These are phyloP conservation scores for Struthio camelus DNA, from an alignment of 2,113 vertebrate species.

Conservation along the genomic window DNA sequence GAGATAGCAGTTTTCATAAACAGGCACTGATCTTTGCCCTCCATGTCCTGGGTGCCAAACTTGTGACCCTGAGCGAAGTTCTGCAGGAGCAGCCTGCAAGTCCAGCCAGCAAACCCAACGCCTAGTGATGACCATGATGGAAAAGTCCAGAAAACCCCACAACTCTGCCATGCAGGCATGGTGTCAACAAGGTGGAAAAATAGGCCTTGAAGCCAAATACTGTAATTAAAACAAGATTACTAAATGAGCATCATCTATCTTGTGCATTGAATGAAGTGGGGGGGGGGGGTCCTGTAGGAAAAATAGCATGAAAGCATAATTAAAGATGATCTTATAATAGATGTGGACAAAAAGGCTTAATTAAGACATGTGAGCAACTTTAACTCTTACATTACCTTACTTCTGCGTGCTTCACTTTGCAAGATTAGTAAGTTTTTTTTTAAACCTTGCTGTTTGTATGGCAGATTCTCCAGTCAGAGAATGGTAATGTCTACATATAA, in stretches of 20 bases:
- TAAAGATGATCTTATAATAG: not conserved
- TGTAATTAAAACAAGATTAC: not conserved
- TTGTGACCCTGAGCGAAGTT: not conserved
- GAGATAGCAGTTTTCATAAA: not conserved
- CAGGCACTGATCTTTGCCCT: not conserved
- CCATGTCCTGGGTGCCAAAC: not conserved
- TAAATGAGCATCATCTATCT: not conserved
- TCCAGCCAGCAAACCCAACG: not conserved
- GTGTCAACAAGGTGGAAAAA: not conserved
- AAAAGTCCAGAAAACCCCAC: not conserved
- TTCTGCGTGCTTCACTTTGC: not conserved
- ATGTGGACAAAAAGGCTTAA: not conserved
- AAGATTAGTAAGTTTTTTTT: not conserved
- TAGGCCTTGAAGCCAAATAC: not conserved
- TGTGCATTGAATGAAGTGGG: not conserved
- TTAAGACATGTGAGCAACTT: not conserved
- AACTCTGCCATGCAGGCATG: not conserved
- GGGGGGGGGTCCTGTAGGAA: not conserved
- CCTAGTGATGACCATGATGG: not conserved
- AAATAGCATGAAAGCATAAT: not conserved
- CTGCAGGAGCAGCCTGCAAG: not conserved
- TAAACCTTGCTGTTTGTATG: not conserved
- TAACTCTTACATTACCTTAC: not conserved
- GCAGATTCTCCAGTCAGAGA: not conserved
- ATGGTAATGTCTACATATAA: not conserved